A percentile compares a stretch with the other conserved stretches of the same genome.
Conservation (phyloP, 2,113 vertebrate genomes). For the Neotragus moschatus region DNA sequence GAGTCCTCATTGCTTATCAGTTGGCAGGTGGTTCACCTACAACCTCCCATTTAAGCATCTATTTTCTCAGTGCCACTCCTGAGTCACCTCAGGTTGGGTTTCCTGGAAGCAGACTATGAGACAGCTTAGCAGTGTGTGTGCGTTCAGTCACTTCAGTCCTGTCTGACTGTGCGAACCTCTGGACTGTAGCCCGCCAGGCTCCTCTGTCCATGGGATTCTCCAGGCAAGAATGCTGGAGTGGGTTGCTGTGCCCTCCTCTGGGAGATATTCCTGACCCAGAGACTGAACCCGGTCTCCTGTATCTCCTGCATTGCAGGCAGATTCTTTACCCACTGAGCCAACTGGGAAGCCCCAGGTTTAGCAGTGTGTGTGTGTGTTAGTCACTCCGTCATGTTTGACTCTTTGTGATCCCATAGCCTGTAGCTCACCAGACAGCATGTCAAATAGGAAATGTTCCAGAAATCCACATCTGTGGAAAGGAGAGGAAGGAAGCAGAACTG, state of each 20-base stretch:
- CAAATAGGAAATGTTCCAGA: not conserved
- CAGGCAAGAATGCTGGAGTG: not conserved
- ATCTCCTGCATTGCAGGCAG: not conserved
- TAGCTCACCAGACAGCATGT: not conserved
- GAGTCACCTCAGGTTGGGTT: not conserved
- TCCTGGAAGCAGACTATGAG: not conserved
- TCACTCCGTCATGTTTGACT: accelerated
- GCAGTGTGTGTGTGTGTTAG: not conserved
- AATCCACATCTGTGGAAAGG: not conserved
- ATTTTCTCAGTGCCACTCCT: not conserved
- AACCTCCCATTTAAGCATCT: not conserved
- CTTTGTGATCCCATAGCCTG: not conserved
- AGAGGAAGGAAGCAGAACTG: not conserved
- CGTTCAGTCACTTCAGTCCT: not conserved
- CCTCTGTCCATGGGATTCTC: not conserved
- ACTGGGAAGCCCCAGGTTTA: not conserved
- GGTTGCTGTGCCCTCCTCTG: not conserved
- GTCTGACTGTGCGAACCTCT: not conserved
- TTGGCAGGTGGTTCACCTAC: not conserved
- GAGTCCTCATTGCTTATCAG: not conserved
- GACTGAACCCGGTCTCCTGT: not conserved
- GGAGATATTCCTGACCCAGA: not conserved
- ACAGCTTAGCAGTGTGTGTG: not conserved
- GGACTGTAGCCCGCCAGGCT: not conserved
- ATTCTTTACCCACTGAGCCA: not conserved